Conservation (phyloP, 2,797 vertebrate species). For the Melanotaenia nigrans region DNA sequence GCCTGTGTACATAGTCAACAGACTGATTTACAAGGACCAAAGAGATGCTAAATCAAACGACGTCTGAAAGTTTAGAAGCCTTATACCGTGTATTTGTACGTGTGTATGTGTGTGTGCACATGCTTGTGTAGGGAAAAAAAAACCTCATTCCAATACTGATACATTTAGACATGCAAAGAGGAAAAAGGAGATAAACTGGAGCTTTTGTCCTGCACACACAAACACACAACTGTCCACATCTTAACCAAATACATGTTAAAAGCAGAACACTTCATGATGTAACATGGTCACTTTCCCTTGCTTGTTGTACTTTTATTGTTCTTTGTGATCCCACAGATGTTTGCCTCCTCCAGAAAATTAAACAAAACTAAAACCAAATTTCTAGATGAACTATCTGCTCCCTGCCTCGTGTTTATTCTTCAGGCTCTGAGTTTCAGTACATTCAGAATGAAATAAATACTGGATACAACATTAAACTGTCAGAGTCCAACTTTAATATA, state of each 20-base stretch:
- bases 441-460: background rate
- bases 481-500: background rate
- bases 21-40: background rate
- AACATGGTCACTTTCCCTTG: background rate
- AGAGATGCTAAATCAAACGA: background rate
- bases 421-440: conserved; percentile 1
- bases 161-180: conserved; percentile 5
- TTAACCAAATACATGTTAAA: background rate
- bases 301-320: background rate
- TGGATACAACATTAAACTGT: background rate
- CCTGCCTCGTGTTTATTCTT: background rate
- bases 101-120: background rate
- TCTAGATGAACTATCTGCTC: background rate
- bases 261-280: background rate
- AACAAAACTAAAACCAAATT: background rate
- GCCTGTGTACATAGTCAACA: background rate
- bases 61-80: background rate
- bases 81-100: background rate
- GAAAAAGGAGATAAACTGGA: background rate
- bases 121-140: background rate
- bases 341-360: background rate
- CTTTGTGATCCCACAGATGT: conserved; percentile 1
- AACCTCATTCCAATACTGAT: conserved; percentile 6
- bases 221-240: conserved; percentile 5
- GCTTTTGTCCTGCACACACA: background rate